Evolutionary conservation across 2,888 invertebrate species (phyloP).

Genomic region (Papilio demoleus): DNA sequence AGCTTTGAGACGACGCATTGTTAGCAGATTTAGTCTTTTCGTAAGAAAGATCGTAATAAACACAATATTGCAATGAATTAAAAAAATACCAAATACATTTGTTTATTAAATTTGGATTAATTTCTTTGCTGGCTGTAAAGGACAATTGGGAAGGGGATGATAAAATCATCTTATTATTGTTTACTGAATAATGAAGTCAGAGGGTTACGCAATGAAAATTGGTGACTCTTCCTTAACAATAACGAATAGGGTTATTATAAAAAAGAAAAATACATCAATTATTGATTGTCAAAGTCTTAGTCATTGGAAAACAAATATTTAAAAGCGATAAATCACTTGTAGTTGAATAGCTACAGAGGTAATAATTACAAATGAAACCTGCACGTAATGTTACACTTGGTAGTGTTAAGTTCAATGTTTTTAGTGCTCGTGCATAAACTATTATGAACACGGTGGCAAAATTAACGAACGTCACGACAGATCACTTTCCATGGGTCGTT

Average conservation of each 20-base stretch:
- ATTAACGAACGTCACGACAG: constrained; percentile 47
- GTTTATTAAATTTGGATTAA: neutral
- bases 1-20: constrained; percentile 18
- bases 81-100: no score
- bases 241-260: neutral
- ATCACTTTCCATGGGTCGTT: constrained; percentile 62
- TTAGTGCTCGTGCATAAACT: neutral
- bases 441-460: neutral
- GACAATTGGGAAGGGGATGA: neutral
- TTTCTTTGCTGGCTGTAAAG: neutral
- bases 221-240: constrained; percentile 12
- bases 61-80: no score
- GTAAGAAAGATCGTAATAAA: neutral
- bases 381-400: neutral
- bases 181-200: neutral
- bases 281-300: neutral
- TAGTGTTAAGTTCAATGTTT: neutral
- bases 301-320: neutral
- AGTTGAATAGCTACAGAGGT: neutral
- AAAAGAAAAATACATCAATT: constrained; percentile 1
- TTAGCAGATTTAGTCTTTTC: constrained; percentile 32
- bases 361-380: neutral
- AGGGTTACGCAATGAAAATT: constrained; percentile 11
- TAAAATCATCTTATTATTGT: neutral
- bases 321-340: neutral